Conservation (phyloP, 2,888 invertebrate genomes). For the Drosophila demipolita region DNA sequence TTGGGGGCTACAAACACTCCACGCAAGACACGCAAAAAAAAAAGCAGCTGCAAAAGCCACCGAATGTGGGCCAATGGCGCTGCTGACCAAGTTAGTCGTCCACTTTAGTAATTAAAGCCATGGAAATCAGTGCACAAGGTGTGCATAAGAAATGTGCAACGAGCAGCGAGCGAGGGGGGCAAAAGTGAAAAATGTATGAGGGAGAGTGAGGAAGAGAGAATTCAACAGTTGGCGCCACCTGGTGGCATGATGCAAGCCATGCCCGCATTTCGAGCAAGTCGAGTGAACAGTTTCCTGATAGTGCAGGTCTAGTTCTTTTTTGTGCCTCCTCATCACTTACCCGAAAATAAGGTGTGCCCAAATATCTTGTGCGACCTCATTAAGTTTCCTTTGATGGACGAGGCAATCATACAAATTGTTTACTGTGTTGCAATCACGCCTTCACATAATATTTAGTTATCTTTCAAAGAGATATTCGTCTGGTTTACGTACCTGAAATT, state of each 20-base stretch:
- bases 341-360: slow-evolving; percentile 42
- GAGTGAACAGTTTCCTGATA: slow-evolving; percentile 44
- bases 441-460: slow-evolving; percentile 12
- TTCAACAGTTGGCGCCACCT: slow-evolving; percentile 52
- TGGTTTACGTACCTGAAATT: slow-evolving; percentile 53
- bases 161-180: neutral
- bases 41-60: slow-evolving; percentile 21
- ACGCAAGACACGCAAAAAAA: neutral
- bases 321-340: slow-evolving; percentile 6
- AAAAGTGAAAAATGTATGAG: neutral
- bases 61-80: slow-evolving; percentile 65
- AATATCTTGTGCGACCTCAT: slow-evolving; percentile 13
- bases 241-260: slow-evolving; percentile 48
- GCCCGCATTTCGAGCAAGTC: slow-evolving; percentile 23
- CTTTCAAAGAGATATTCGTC: neutral
- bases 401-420: neutral
- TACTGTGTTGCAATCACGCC: neutral
- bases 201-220: neutral
- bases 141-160: slow-evolving; percentile 41
- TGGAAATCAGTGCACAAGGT: slow-evolving; percentile 69
- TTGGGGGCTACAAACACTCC: slow-evolving; percentile 26
- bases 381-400: slow-evolving; percentile 12
- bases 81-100: slow-evolving; percentile 60
- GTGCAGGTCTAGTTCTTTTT: slow-evolving; percentile 10
- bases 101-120: slow-evolving; percentile 68